Base-by-base conservation (phyloP, 2,888 invertebrate genomes). In the Syritta pipiens region DNA sequence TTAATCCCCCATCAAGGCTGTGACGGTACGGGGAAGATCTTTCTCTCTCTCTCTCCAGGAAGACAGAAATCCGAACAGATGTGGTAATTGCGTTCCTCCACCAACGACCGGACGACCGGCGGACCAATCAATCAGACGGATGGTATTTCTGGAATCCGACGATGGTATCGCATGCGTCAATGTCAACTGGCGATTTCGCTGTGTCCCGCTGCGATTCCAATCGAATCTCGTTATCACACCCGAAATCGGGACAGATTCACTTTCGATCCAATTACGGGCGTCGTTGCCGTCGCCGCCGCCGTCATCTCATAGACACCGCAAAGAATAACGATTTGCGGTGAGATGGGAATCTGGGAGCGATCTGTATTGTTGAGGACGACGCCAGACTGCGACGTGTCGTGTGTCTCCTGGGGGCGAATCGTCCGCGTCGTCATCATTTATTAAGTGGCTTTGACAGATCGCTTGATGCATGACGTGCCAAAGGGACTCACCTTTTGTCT, bases 391-490 rank as follows among this genome's bases (percentile, higher is more conserved):
- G n/a, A n/a, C n/a, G 28, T 9, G 28, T 2, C n/a, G 9, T 7
- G 55, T 63, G 62, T 48, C 63, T 62, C 44, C 57, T 60, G 67
- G 20, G 14, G 37, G 9, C 7, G 17, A 10, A 32, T 24, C 48
- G 37, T 44, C 69, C 51, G 28, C 63, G 37, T 75, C 74, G 17
- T 72, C 60, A 74, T 79, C 79, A 79, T 79, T 74, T 72, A 67
- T 79, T 68, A 68, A 49, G 49, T 60, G 48, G 60, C 67, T 57
- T 55, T 79, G 79, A 79, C 79, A 79, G 79, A 74, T 74, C 67
- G 14, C 51, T 72, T 79, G 79, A 79, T 79, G 79, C 57, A 79
- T 79, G 67, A 79, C 74, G 79, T 79, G 74, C 79, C 79, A 74
- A 79, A 72, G 79, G 79, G 67, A 72, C 60, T 62, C 62, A 51